Base-by-base conservation (phyloP, 2,888 invertebrate genomes). In the Drosophila peninsularis region DNA sequence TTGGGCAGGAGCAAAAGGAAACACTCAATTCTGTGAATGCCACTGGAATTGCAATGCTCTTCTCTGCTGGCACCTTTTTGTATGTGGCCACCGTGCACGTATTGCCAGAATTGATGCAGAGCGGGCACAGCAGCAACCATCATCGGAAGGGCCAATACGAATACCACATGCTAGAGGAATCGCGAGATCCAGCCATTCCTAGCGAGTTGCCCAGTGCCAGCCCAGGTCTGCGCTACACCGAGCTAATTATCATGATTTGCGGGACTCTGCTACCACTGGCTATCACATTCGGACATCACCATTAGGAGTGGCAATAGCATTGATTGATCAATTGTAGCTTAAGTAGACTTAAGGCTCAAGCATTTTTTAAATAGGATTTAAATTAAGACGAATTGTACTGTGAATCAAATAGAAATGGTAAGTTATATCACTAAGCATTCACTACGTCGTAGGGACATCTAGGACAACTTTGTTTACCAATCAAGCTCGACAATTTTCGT, bases 11-110 rank as follows among this genome's bases (percentile, higher is more conserved):
- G 91, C 97, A 97, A 84, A 98, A 98, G 90, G 98, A 98, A 92
- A 96, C 96, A 0, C 92, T 98, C 5, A 96, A 96, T 79, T 96
- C 96, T 10, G 94, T 97, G 52, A 98, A 98, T 90, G 98, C 97
- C 2, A 99, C 99, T 30, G 99, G 96, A 61, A 95, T 99, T 66
- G 98, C 99, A 0, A 98, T 99, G 98, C 93, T 99, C 37, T 99
- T 99, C 93, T 99, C 99, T 45, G 99, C 99, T 0, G 99, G 99
- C 0, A 99, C 99, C 14, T 99, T 99, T 93, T 94, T 99, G 0
- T 99, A 99, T 91, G 99, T 99, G 3, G 98, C 99, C 0, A 99
- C 99, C 0, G 99, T 99, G 0, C 99, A 99, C 92, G 99, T 99
- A 0, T 92, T 99, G 53, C 99, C 99, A 0, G 99, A 99, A 92